Evolutionary conservation across 2,797 vertebrate species (phyloP), one percentile per base, ranked within the genome.

Genomic region (Gallinago solitaria): DNA sequence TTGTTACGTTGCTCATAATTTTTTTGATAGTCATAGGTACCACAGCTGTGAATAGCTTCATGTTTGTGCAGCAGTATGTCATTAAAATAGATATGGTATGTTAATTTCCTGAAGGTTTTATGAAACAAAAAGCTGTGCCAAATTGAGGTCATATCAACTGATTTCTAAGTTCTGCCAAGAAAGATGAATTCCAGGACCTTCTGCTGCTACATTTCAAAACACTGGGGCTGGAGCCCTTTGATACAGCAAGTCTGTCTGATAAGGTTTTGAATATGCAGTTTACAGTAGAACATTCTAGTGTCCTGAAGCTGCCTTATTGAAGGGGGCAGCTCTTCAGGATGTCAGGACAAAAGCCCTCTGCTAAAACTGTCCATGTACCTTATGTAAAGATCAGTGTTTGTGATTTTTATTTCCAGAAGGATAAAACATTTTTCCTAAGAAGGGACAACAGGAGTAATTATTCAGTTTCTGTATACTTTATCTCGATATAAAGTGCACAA

Each of bases 31-130:
- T 88, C 54, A 51, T 69, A 87, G 92, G 94, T 95, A 84, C 54
- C 64, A 51, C 96, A 97, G 94, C 93, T 97, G 93, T 80, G 74
- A 90, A 82, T 92, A 92, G 54, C 86, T 88, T 89, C 30, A 16
- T 94, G 59, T 87, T 95, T 96, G 51, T 93, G 80, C 47, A 94
- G 86, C 69, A 87, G 7, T 76, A 54, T 54, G 54, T 94, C 92
- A 84, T 87, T 84, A 83, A 84, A 93, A 89, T 79, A 73, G 74
- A 87, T 88, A 80, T 41, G 67, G 28, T 89, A 45, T 78, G 65
- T 86, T 93, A 76, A 83, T 88, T 90, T 95, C 83, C 88, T 88
- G 47, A 94, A 82, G 35, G 51, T 82, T 93, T 93, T 88, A 48
- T 88, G 65, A 86, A 95, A 88, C 77, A 69, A 71, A 91, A 93